Base-by-base conservation (phyloP, 2,113 vertebrate species). In the Zonotrichia leucophrys region DNA sequence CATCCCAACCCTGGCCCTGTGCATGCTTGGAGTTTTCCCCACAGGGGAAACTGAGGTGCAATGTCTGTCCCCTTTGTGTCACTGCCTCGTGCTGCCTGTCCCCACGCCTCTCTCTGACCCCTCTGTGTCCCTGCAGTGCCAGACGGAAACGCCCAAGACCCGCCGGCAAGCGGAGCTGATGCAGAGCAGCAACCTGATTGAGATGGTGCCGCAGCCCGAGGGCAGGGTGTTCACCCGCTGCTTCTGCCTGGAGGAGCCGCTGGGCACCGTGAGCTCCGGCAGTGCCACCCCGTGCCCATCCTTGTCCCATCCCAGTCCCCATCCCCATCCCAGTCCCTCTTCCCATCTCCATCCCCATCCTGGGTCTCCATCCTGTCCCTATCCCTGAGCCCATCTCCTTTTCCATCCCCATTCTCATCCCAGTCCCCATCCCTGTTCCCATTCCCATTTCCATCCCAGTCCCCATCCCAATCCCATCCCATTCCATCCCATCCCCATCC, bases 161-260 rank as follows among this genome's bases (percentile, higher is more conserved):
- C 98, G 99, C 1, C 98, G 99, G 70, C 98, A 99, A 35, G 99
- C 99, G 7, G 98, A 99, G 86, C 98, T 97, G 56, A 49, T 81
- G 70, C 98, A 98, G 82, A 98, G 85, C 92, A 98, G 97, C 49
- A 98, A 99, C 96, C 98, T 99, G 56, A 97, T 98, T 27, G 99
- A 99, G 87, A 95, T 98, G 63, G 96, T 96, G 5, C 97, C 97
- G 5, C 98, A 98, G 97, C 92, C 98, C 0, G 98, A 98, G 58
- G 97, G 97, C 86, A 97, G 98, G 86, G 98, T 99, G 37, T 98
- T 97, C 47, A 98, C 98, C 10, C 97, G 97, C 83, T 98, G 98
- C 94, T 98, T 98, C 96, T 98, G 98, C 95, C 94, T 98, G 52
- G 97, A 98, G 89, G 97, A 98, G 73, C 96, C 97, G 10, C 92